Evolutionary conservation across 2,888 invertebrate species (phyloP), one percentile per base, ranked within the genome.

Genomic region (Troides aeacus): DNA sequence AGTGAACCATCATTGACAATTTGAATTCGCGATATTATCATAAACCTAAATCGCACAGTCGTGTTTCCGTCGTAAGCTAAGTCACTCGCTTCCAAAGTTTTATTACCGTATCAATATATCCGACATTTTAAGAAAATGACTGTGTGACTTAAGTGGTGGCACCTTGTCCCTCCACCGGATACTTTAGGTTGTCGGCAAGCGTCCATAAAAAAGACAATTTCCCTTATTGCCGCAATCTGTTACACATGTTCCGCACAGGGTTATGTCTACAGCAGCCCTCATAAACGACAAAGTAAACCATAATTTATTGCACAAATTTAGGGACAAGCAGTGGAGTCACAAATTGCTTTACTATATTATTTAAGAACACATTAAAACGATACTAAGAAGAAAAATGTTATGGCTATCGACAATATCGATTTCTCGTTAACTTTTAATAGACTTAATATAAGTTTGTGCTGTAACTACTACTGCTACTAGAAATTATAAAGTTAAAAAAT

Each of bases 151-250:
- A 67, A 72, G 72, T 56, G 68, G 72, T 62, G 56, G 56, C 72
- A 70, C 72, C 71, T 68, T 71, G 71, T 63, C 57, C 64, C 63
- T 68, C 67, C 56, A 56, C 67, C 67, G 67, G 70, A 89, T 88
- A 87, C 87, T 88, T 89, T 85, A 87, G 88, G 85, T 84, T 81
- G 86, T 84, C 84, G 86, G 76, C 81, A 80, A 80, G 84, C 90
- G 88, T 91, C 90, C 92, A 91, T 92, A 92, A 91, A 92, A 92
- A 92, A 91, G 90, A 92, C 92, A 92, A 92, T 92, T 89, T 90
- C 86, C 90, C 90, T 91, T 92, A 92, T 92, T 90, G 90, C 91
- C 82, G 88, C 88, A 92, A 92, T 92, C 91, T 89, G 91, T 87
- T 87, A 90, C 92, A 91, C 89, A 88, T 91, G 91, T 84, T 88